Evolutionary conservation across 2,888 invertebrate species (phyloP), one percentile per base, ranked within the genome.

Genomic region (Cloeon dipterum): DNA sequence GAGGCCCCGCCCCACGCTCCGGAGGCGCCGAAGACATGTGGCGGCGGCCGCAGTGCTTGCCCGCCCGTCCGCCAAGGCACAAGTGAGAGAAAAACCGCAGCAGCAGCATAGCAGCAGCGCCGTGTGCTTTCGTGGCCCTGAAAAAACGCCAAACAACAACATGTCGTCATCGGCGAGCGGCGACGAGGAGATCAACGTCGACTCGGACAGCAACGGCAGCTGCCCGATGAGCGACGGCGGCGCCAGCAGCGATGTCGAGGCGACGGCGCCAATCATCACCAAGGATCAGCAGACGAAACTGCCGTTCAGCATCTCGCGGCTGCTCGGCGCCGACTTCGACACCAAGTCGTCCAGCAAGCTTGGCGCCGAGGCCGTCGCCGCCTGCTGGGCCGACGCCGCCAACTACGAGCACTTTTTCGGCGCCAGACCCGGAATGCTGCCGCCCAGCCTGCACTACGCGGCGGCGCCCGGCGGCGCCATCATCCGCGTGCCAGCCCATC

Each of bases 291-390:
- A 41, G 5, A 41, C 38, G 33, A 65, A 66, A 29, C 51, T 81
- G 46, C 75, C 79, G 40, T 81, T 81, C 60, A 79, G 79, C 57
- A 81, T 81, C 65, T 79, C 78, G 23, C 68, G 79, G 49, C 62
- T 81, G 48, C 59, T 78, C 50, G 76, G 75, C n/a, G 74, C 74
- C 56, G 74, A 73, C 44, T 73, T 73, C 46, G 74, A 73, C 4
- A 20, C 20, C 13, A 17, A 16, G n/a, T 21, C 21, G 8, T n/a
- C 7, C 16, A 29, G 29, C 5, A 23, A n/a, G 8, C 29, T 29
- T 16, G 19, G 34, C n/a, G 13, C 29, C n/a, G n/a, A 16, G n/a
- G 38, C 34, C 11, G 38, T 35, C 5, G 42, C 40, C 14, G 36
- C 33, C 26, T n/a, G n/a, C 36, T 32, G 35, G 39, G 35, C 35